Percentiles rank a stretch among this genome's conserved stretches.
phyloP scores from a whole-genome alignment of 2,888 invertebrate genomes.

The Macrophya annulata region DNA sequence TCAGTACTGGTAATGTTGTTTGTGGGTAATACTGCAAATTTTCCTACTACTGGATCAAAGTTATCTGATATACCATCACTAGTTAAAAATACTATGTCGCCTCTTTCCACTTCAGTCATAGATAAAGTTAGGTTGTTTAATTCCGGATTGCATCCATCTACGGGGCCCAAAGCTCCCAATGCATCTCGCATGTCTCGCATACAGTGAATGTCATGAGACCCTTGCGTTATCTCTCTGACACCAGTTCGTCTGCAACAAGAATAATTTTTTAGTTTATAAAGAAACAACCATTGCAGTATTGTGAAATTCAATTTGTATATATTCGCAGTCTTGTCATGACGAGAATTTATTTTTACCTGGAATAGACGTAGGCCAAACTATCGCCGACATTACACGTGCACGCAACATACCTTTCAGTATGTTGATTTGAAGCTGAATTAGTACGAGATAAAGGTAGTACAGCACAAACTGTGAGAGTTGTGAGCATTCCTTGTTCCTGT shows the following conservation, averaged over 20 bases:
- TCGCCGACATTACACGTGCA: conserved; percentile 96
- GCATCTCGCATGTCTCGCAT: conserved; percentile 95
- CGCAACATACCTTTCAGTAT: conserved; percentile 83
- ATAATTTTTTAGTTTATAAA: neutral
- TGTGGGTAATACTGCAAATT: conserved; percentile 85
- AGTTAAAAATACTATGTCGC: conserved; percentile 92
- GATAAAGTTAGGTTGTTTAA: conserved; percentile 93
- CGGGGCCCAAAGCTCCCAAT: conserved; percentile 93
- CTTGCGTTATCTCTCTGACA: conserved; percentile 91
- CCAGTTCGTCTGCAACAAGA: conserved; percentile 81
- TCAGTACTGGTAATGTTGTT: conserved; percentile 58
- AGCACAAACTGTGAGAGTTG: conserved; percentile 91
- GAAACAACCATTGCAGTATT: neutral
- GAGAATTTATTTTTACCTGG: conserved; percentile 79
- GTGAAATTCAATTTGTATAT: neutral
- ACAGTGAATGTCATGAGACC: conserved; percentile 91
- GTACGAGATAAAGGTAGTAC: conserved; percentile 83
- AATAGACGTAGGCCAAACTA: conserved; percentile 93
- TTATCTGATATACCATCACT: conserved; percentile 96
- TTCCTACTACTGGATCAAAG: conserved; percentile 95
- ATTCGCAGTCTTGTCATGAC: neutral
- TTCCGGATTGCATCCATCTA: conserved; percentile 92
- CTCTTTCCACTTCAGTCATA: conserved; percentile 89
- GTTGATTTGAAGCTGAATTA: conserved; percentile 65
- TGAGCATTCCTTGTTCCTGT: conserved; percentile 90